Evolutionary conservation across 2,888 invertebrate genomes (phyloP).

Genomic region (Habroteleia sp.): DNA sequence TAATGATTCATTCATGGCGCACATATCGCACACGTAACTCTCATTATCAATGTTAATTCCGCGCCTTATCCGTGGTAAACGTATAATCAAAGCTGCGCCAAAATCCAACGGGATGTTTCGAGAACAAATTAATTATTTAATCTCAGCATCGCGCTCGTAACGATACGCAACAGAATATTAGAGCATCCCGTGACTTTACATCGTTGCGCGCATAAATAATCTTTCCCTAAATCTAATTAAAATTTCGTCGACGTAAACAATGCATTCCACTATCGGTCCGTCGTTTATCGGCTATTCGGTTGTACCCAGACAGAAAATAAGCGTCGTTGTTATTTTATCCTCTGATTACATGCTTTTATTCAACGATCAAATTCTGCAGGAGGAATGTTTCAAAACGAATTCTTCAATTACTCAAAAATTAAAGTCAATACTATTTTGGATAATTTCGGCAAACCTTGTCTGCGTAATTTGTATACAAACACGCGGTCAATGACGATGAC

Average conservation of each 20-base stretch:
- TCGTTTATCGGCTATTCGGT: no score
- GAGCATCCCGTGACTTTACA: slow-evolving; percentile 14
- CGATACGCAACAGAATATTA: slow-evolving; percentile 45
- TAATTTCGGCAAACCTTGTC: no score
- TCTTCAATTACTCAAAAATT: no score
- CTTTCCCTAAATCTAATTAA: slow-evolving; percentile 11
- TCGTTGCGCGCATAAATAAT: slow-evolving; percentile 24
- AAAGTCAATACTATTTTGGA: no score
- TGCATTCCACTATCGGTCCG: no score
- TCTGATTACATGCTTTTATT: no score
- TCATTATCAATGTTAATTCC: slow-evolving; percentile 61
- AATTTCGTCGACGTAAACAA: slow-evolving; percentile 12
- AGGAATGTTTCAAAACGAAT: no score
- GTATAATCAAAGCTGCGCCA: slow-evolving; percentile 43
- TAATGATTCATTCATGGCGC: slow-evolving; percentile 55
- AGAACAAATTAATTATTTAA: slow-evolving; percentile 62
- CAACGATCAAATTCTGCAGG: no score
- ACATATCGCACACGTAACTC: slow-evolving; percentile 54
- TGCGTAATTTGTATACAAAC: no score
- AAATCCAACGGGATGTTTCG: slow-evolving; percentile 54
- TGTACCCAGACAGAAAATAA: no score
- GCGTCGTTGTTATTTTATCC: no score
- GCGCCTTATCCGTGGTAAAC: slow-evolving; percentile 53
- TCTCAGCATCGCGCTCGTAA: slow-evolving; percentile 22
- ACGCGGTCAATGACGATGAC: no score